Conservation (phyloP, 2,113 vertebrate genomes). For the Jaculus jaculus region DNA sequence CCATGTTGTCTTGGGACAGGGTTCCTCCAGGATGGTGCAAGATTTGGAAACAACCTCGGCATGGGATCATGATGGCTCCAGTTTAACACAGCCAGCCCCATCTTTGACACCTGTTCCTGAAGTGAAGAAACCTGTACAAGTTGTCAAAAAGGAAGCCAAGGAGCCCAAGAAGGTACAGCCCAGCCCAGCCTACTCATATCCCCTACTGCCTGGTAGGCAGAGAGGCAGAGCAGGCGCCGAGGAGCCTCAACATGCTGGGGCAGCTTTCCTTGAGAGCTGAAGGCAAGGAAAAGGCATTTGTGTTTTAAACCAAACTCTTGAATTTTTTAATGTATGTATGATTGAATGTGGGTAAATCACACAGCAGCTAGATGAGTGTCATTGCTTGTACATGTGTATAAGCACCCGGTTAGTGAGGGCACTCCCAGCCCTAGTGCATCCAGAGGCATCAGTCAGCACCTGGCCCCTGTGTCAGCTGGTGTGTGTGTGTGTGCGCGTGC, state of each 20-base stretch:
- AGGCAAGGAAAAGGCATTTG: neutral
- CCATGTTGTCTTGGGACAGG: constrained; percentile 75
- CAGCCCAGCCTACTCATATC: neutral
- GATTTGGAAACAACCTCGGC: constrained; percentile 88
- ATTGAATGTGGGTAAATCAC: fast-evolving
- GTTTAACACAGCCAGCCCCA: constrained; percentile 84
- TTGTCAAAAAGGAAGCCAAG: constrained; percentile 77
- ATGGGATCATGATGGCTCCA: constrained; percentile 87
- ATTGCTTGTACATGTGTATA: too few relatives aligned
- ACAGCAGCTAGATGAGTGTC: fast-evolving
- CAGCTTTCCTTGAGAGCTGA: too few relatives aligned
- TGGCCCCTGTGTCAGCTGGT: neutral
- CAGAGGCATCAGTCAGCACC: neutral
- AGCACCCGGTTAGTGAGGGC: neutral
- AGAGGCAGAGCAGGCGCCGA: neutral
- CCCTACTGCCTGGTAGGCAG: neutral
- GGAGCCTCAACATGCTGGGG: neutral
- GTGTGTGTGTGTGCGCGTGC: too few relatives aligned
- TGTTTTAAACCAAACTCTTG: neutral
- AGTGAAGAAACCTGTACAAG: constrained; percentile 70
- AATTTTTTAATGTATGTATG: fast-evolving
- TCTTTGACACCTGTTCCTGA: constrained; percentile 85
- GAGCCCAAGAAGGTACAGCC: constrained; percentile 81
- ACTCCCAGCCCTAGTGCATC: too few relatives aligned
- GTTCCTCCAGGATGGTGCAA: constrained; percentile 84